Base-by-base conservation (phyloP, 37 sponge, comb jelly and placozoan species). In the Geodia barretti region DNA sequence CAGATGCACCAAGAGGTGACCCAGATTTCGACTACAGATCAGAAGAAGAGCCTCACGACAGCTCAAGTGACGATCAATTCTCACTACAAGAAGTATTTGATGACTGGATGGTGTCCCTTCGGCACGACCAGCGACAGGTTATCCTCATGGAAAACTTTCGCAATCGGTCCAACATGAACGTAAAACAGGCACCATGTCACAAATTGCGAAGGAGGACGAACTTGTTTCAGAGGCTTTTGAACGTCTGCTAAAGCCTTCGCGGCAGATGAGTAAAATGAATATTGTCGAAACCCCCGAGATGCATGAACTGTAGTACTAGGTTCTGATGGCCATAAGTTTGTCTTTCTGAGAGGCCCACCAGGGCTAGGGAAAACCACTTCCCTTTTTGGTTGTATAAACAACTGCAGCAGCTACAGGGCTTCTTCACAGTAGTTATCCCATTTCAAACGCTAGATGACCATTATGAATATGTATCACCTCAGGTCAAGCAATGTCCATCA, bases 291-390 rank as follows among this genome's bases (percentile, higher is more conserved):
- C 39, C 29, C 34, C 38, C 35, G 66, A 39, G 70, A 79, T 14
- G 33, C 61, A 23, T 9, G 64, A 19, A 43, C 33, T 4, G 29
- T 65, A 66, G 24, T n/a, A 37, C 47, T 68, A 9, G n/a, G 19
- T n/a, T 25, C 61, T 61, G 47, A 42, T 67, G 67, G 64, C 23
- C 70, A 70, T 33, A 60, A 68, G 33, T 23, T 41, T 79, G 80
- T 68, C 21, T 79, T 59, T 68, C 42, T 24, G 35, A 79, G 47
- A 31, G 80, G 71, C 14, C 54, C 54, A 47, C 54, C 54, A 47
- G 54, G 54, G 54, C 14, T 47, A 47, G 54, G 54, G 14, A 47
- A 47, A 47, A 47, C 54, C 7, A 47, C 54, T 47, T 47, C 54
- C 7, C 54, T 47, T 7, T 17, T 47, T 47, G 54, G 54, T 47